A percentile compares a stretch with the other conserved stretches of the same genome.
Evolutionary conservation across 2,888 invertebrate genomes (phyloP).

Genomic region (Lasioglossum zephyrum): DNA sequence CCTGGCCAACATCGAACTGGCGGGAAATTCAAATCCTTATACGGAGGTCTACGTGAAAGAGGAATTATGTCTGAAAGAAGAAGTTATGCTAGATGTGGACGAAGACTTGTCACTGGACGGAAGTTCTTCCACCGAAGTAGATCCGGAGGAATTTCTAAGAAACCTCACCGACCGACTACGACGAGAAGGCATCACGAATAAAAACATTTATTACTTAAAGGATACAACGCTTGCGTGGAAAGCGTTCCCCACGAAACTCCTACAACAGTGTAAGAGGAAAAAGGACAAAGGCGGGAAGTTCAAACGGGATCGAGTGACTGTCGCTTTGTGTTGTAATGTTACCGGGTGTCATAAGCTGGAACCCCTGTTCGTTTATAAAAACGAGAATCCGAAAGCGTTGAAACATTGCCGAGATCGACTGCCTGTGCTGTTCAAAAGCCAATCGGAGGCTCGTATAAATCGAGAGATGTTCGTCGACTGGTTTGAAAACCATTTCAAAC

Average conservation of each 20-base stretch:
- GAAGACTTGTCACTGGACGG: background rate
- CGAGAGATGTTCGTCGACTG: background rate
- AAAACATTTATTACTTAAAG: constrained; percentile 12
- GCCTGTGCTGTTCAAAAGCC: constrained; percentile 9
- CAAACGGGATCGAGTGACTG: constrained; percentile 6
- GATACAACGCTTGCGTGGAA: constrained; percentile 2
- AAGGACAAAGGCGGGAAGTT: background rate
- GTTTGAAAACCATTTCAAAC: constrained; percentile 19
- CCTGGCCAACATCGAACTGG: background rate
- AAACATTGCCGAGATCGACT: constrained; percentile 10
- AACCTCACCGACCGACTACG: background rate
- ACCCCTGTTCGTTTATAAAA: constrained; percentile 11
- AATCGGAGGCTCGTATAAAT: constrained; percentile 11
- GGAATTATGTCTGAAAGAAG: background rate
- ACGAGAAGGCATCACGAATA: background rate
- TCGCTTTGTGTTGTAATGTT: background rate
- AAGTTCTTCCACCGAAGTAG: background rate
- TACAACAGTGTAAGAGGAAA: background rate
- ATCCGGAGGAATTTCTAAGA: background rate
- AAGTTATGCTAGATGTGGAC: background rate
- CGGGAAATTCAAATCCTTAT: background rate
- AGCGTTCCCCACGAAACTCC: background rate
- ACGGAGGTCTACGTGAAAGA: background rate
- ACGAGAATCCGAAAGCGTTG: constrained; percentile 5
- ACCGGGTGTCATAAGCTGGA: constrained; percentile 11